Base-by-base conservation (phyloP, 2,888 invertebrate genomes). In the Campopleginae sp. region DNA sequence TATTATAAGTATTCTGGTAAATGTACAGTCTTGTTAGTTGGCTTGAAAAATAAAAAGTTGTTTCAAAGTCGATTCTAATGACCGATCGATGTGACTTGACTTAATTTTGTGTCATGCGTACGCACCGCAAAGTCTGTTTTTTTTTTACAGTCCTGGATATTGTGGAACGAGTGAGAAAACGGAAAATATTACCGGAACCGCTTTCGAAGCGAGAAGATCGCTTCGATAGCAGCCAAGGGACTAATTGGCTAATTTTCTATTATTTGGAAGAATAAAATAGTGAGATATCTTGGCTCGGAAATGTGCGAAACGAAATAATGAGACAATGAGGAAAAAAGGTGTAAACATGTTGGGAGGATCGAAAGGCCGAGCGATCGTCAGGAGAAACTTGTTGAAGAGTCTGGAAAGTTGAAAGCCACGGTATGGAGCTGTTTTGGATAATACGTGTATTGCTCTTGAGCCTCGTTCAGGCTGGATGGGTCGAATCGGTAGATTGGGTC, bases 11-110 rank as follows among this genome's bases (percentile, higher is more conserved):
- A 19, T 51, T 51, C 51, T 19, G 51, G 2, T 5, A 58, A 58
- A 27, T 58, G 58, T 58, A 27, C 27, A 27, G 12, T 23, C 7
- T 3, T 58, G 27, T 14, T 27, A 5, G 58, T 27, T 58, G 1
- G 58, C 2, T 58, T 58, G 58, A 27, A 58, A 54, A 58, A 58
- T 58, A 58, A 54, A 54, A 58, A 58, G 58, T 58, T 27, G 58
- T 27, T 58, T 10, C 27, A 27, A 14, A 58, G 6, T 58, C 58
- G 58, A 58, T 27, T 14, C 14, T 27, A 27, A 58, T 58, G 27
- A 58, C 58, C 27, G 27, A 58, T 58, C 58, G 58, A 58, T 58
- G 6, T 58, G 5, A 27, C 54, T 23, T 54, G 17, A 10, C 5
- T 14, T 14, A 1, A 58, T 27, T 27, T 58, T 58, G 0, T 14